phyloP scores from a whole-genome alignment of 2,888 invertebrate genomes.

The Drosophila bunnanda region DNA sequence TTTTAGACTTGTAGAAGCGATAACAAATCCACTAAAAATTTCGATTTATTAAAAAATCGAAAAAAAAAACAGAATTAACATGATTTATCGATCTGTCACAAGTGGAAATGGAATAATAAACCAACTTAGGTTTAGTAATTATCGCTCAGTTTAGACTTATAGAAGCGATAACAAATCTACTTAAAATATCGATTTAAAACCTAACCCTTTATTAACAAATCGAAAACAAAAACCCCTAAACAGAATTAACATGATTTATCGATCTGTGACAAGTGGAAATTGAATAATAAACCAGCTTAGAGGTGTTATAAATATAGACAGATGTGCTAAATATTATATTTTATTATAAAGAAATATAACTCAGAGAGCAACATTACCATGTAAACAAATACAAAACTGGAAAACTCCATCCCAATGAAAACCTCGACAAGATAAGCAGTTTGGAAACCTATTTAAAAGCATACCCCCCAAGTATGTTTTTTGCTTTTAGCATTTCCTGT shows the following conservation, averaged over 20 bases:
- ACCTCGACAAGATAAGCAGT: constrained; percentile 4
- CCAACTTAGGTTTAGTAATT: too few relatives aligned
- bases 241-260: constrained; percentile 2
- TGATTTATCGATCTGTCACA: neutral
- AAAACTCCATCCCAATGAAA: neutral
- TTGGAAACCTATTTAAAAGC: constrained; percentile 3
- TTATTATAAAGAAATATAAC: neutral
- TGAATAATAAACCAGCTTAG: neutral
- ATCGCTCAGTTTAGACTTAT: neutral
- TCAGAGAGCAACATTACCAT: too few relatives aligned
- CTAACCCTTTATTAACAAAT: neutral
- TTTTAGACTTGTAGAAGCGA: neutral
- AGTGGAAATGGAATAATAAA: neutral
- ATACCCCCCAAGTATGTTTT: neutral
- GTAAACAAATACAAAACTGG: neutral
- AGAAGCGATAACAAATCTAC: constrained; percentile 1
- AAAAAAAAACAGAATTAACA: neutral
- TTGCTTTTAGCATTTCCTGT: constrained; percentile 1
- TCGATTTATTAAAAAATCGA: neutral
- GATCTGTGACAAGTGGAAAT: too few relatives aligned
- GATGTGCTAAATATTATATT: neutral
- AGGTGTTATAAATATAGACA: neutral
- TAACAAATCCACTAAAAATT: neutral
- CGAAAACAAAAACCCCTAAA: neutral
- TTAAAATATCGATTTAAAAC: neutral